Evolutionary conservation across 2,888 invertebrate species (phyloP).

Genomic region (Protophormia terraenovae): DNA sequence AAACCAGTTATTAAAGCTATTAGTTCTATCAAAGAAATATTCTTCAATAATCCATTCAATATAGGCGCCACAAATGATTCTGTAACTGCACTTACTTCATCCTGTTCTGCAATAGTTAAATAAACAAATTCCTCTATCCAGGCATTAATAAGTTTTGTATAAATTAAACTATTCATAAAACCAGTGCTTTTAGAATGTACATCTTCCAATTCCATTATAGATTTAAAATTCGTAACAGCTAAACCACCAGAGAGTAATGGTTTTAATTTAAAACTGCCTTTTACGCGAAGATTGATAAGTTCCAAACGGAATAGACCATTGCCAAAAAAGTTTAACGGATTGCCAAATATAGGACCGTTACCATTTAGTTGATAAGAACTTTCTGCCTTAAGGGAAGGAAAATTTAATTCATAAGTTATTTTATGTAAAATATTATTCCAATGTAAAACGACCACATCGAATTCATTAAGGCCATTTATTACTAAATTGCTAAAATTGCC

Average conservation of each 20-base stretch:
- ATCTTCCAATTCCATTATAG: conserved; percentile 71
- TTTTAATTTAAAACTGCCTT: conserved; percentile 74
- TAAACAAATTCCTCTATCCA: conserved; percentile 73
- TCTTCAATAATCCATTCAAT: conserved; percentile 68
- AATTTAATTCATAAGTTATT: conserved; percentile 75
- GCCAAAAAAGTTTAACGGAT: conserved; percentile 69
- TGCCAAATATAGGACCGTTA: conserved; percentile 64
- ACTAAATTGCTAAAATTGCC: conserved; percentile 74
- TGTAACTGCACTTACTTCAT: conserved; percentile 72
- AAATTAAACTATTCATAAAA: conserved; percentile 70
- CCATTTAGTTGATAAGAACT: conserved; percentile 73
- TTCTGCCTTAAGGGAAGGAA: conserved; percentile 71
- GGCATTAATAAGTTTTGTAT: conserved; percentile 72
- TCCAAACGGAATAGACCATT: conserved; percentile 72
- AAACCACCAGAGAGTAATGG: conserved; percentile 70
- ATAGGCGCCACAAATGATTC: conserved; percentile 71
- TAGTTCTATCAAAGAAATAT: conserved; percentile 73
- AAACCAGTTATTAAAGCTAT: conserved; percentile 72
- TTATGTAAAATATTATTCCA: conserved; percentile 73
- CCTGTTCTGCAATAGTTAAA: conserved; percentile 73
- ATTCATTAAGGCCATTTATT: conserved; percentile 74
- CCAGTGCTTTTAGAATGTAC: conserved; percentile 73
- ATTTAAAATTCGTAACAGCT: conserved; percentile 72
- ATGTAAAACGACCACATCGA: conserved; percentile 73
- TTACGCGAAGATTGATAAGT: conserved; percentile 71